Evolutionary conservation across 2,888 invertebrate genomes (phyloP).

Genomic region (Dryadula phaetusa): DNA sequence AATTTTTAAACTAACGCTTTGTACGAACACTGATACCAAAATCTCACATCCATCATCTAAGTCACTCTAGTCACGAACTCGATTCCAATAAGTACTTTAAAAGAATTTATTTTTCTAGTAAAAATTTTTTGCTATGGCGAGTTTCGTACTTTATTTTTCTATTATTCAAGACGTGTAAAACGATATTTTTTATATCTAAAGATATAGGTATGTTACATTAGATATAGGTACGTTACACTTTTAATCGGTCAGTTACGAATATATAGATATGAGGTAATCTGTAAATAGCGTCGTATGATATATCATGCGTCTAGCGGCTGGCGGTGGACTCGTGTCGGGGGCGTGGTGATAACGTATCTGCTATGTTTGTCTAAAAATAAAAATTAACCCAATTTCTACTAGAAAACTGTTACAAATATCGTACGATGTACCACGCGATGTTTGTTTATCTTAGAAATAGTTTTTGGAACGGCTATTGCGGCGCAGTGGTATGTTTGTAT

Average conservation of each 20-base stretch:
- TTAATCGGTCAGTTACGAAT: background rate
- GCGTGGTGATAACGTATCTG: conserved; percentile 42
- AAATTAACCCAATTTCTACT: conserved; percentile 21
- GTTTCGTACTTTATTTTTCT: too few relatives aligned
- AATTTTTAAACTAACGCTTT: too few relatives aligned
- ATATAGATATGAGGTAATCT: background rate
- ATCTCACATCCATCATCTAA: too few relatives aligned
- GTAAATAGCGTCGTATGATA: conserved; percentile 14
- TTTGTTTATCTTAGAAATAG: background rate
- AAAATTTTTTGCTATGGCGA: too few relatives aligned
- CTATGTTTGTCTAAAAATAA: conserved; percentile 20
- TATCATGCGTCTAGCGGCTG: conserved; percentile 26
- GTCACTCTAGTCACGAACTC: too few relatives aligned
- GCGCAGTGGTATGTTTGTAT: too few relatives aligned
- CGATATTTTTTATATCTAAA: background rate
- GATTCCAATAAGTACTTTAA: too few relatives aligned
- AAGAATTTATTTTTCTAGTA: too few relatives aligned
- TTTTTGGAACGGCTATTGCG: background rate
- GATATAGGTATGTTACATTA: background rate
- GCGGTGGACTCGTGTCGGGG: conserved; percentile 30
- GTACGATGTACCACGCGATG: background rate
- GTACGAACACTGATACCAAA: too few relatives aligned
- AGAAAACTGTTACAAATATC: background rate
- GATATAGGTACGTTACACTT: background rate
- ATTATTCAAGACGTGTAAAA: too few relatives aligned